A percentile compares a stretch with the other conserved stretches of the same genome.
phyloP scores from a whole-genome alignment of 2,888 invertebrate genomes.

The Balanococcus diminutus region DNA sequence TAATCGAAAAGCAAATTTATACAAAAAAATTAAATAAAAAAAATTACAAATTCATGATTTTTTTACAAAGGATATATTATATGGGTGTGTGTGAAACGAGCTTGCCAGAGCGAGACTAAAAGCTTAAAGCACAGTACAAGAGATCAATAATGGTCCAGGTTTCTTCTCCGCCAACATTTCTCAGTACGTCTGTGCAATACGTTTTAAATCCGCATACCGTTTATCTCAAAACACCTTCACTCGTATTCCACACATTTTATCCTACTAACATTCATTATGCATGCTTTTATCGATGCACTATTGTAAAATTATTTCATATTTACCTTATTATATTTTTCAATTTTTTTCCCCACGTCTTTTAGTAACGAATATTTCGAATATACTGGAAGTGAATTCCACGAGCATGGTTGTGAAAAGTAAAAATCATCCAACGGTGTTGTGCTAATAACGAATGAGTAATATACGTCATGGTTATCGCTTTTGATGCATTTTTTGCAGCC shows the following conservation, averaged over 20 bases:
- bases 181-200: conserved; percentile 54
- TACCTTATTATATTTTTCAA: not conserved
- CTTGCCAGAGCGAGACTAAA: conserved; percentile 53
- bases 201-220: conserved; percentile 43
- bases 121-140: conserved; percentile 52
- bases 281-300: not conserved
- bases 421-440: not conserved
- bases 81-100: conserved; percentile 54
- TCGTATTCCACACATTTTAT: conserved; percentile 12
- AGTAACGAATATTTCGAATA: not conserved
- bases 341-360: not conserved
- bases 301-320: not conserved
- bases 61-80: conserved; percentile 43
- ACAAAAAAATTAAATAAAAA: conserved; percentile 26
- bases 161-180: conserved; percentile 44
- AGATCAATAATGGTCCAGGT: conserved; percentile 54
- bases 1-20: conserved; percentile 15
- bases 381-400: not conserved
- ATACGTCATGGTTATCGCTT: not conserved
- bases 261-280: not conserved
- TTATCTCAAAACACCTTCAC: conserved; percentile 36
- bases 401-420: not conserved
- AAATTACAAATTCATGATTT: conserved; percentile 42
- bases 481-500: not conserved
- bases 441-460: not conserved